A percentile compares a stretch with the other conserved stretches of the same genome.
These are phyloP conservation scores for Syngnathoides biaculeatus DNA, from an alignment of 2,113 vertebrate genomes.

Conservation along the genomic window DNA sequence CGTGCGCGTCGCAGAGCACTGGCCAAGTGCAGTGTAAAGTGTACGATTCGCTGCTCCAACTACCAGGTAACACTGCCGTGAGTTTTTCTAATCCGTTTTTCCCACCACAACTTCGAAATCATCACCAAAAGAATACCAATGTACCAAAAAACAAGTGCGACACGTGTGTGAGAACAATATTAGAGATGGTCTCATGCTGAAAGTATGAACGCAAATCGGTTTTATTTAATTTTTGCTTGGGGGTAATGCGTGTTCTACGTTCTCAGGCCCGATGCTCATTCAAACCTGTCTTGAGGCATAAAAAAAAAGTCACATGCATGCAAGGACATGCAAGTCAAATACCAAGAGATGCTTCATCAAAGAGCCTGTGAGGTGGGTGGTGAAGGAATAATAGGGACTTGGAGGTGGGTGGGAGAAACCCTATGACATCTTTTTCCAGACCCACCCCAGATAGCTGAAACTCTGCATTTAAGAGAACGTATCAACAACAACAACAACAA, in stretches of 20 bases:
- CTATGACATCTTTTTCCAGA: not conserved
- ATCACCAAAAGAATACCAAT: not conserved
- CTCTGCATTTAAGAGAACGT: too few relatives aligned
- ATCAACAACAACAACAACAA: too few relatives aligned
- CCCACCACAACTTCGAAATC: not conserved
- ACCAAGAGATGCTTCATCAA: slow-evolving; percentile 19
- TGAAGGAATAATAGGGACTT: not conserved
- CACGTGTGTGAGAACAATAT: not conserved
- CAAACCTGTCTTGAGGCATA: not conserved
- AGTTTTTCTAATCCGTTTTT: not conserved
- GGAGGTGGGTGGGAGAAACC: not conserved
- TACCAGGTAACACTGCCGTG: slow-evolving; percentile 74
- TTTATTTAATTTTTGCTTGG: not conserved
- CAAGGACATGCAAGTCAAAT: slow-evolving; percentile 60
- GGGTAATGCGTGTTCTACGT: not conserved
- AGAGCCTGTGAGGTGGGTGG: not conserved
- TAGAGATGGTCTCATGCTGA: not conserved
- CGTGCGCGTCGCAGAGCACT: slow-evolving; percentile 89
- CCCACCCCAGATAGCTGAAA: not conserved
- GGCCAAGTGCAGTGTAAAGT: slow-evolving; percentile 94
- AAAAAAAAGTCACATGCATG: slow-evolving; percentile 23
- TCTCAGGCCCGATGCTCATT: slow-evolving; percentile 7
- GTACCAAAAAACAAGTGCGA: not conserved
- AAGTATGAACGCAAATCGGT: not conserved
- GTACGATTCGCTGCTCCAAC: slow-evolving; percentile 86